Evolutionary conservation across 2,113 vertebrate genomes (phyloP).

Genomic region (Bufo gargarizans): DNA sequence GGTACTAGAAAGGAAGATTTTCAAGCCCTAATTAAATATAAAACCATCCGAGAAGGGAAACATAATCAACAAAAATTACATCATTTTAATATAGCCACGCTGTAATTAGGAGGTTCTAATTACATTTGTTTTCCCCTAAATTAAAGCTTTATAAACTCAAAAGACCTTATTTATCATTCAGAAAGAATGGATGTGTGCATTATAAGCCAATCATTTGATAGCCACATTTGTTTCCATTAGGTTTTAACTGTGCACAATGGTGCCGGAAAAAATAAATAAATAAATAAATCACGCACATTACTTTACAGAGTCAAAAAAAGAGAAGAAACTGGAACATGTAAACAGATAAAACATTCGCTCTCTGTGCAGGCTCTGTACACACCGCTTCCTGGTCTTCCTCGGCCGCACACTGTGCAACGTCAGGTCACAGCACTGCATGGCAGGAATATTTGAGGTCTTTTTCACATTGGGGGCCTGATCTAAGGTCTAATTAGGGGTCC

Average conservation of each 20-base stretch:
- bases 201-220: not conserved
- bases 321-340: not conserved
- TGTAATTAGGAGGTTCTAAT: conserved; percentile 63
- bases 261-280: not conserved
- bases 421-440: too few relatives aligned
- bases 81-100: conserved; percentile 65
- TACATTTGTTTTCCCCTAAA: conserved; percentile 58
- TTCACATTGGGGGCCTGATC: too few relatives aligned
- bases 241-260: not conserved
- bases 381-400: too few relatives aligned
- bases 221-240: not conserved
- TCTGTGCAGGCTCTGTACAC: too few relatives aligned
- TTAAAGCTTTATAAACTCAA: conserved; percentile 62
- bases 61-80: conserved; percentile 68
- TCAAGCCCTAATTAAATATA: conserved; percentile 66
- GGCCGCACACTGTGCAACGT: too few relatives aligned
- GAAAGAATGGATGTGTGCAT: not conserved
- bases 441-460: too few relatives aligned
- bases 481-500: too few relatives aligned
- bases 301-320: not conserved
- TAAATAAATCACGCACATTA: not conserved
- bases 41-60: conserved; percentile 60
- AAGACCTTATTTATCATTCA: conserved; percentile 33
- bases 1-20: conserved; percentile 63
- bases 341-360: too few relatives aligned